A percentile compares a stretch with the other conserved stretches of the same genome.
These are phyloP conservation scores for Trissoscelio sp. DNA, from an alignment of 2,888 invertebrate genomes.

Conservation along the genomic window DNA sequence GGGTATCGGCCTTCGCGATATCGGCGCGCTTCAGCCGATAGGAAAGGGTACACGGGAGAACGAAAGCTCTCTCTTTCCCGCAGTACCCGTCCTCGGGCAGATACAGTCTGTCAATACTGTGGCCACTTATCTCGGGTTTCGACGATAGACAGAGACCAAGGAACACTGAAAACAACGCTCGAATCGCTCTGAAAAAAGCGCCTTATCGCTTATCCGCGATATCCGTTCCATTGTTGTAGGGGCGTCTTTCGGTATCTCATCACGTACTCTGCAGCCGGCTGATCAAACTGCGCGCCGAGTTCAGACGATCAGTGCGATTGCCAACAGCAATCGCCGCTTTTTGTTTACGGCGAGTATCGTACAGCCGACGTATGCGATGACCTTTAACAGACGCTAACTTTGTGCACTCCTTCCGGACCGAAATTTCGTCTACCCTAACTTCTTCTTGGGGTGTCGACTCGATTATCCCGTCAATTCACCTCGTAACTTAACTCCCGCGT, in stretches of 20 bases:
- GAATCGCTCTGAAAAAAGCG: constrained; percentile 75
- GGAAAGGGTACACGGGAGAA: constrained; percentile 65
- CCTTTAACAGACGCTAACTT: constrained; percentile 30
- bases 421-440: constrained; percentile 29
- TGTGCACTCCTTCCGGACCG: constrained; percentile 27
- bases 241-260: constrained; percentile 64
- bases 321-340: constrained; percentile 1
- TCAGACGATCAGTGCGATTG: constrained; percentile 45
- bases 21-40: constrained; percentile 69
- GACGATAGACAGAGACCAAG: constrained; percentile 45
- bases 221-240: constrained; percentile 67
- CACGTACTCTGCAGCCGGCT: constrained; percentile 40
- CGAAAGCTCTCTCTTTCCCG: constrained; percentile 66
- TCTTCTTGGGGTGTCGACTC: constrained; percentile 17
- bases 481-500: constrained; percentile 76
- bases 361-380: background rate
- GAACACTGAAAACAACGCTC: constrained; percentile 76
- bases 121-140: constrained; percentile 70
- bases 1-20: constrained; percentile 82
- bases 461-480: constrained; percentile 75
- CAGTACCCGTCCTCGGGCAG: constrained; percentile 64
- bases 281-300: constrained; percentile 49
- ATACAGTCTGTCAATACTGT: constrained; percentile 75
- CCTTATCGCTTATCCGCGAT: constrained; percentile 74
- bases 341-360: constrained; percentile 20